These are phyloP conservation scores for Mastomys natalensis DNA, from an alignment of 2,113 vertebrate species.

Conservation along the genomic window DNA sequence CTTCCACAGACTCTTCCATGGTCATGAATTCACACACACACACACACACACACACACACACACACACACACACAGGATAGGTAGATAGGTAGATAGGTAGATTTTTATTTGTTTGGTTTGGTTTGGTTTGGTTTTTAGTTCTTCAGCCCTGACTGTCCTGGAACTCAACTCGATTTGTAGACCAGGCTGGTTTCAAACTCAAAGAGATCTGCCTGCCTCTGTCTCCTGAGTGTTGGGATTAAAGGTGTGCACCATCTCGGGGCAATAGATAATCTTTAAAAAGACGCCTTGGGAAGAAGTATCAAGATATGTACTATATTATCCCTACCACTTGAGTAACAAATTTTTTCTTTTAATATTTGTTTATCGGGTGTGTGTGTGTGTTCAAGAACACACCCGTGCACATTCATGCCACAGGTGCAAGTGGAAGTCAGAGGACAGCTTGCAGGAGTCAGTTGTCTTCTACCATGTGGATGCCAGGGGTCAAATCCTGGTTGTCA, in stretches of 20 bases:
- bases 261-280: background rate
- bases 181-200: no score
- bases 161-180: no score
- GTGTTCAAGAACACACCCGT: background rate
- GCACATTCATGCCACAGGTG: background rate
- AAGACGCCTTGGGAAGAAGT: background rate
- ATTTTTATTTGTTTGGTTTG: no score
- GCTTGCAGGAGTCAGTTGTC: background rate
- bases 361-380: background rate
- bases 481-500: background rate
- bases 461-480: background rate
- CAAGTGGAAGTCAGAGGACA: background rate
- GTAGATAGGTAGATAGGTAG: background rate
- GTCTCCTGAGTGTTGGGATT: no score
- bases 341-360: background rate
- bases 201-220: no score
- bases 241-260: no score
- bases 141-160: no score
- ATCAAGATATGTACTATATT: background rate
- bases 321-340: background rate
- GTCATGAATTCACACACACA: background rate
- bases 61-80: no score
- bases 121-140: no score
- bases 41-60: background rate
- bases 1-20: background rate